These are phyloP conservation scores for Heliconius hermathena DNA, from an alignment of 1,140 invertebrate genomes.

Conservation along the genomic window DNA sequence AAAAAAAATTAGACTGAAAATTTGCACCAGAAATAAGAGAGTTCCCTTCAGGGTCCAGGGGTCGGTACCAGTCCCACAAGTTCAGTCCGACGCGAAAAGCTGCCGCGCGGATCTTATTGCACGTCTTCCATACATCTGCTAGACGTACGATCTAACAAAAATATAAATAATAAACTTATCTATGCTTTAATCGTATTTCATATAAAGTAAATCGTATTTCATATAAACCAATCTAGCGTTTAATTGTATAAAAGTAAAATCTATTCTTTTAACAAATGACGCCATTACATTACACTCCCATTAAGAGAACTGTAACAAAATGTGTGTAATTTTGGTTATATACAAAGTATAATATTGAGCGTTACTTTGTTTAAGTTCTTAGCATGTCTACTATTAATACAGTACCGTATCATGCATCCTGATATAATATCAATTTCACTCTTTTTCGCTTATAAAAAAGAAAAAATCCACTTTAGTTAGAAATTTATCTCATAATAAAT, in stretches of 20 bases:
- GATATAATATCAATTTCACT: neutral
- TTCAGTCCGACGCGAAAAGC: slow-evolving; percentile 86
- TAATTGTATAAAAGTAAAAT: neutral
- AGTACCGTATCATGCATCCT: slow-evolving; percentile 69
- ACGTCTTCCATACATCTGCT: slow-evolving; percentile 86
- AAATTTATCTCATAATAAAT: neutral
- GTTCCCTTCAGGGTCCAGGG: slow-evolving; percentile 85
- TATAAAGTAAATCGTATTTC: no score
- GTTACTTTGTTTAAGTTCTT: no score
- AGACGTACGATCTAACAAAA: slow-evolving; percentile 63
- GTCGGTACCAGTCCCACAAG: slow-evolving; percentile 85
- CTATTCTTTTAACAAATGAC: neutral
- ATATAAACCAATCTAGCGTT: neutral
- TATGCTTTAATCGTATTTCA: neutral
- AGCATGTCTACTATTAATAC: slow-evolving; percentile 11
- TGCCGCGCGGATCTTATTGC: slow-evolving; percentile 88
- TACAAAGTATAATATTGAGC: no score
- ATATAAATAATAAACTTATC: neutral
- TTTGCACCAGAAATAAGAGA: slow-evolving; percentile 85
- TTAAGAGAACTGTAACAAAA: no score
- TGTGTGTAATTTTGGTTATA: no score
- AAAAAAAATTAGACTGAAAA: neutral
- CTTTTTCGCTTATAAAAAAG: neutral
- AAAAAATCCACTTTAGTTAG: neutral
- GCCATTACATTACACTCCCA: neutral